phyloP scores from a whole-genome alignment of 2,888 invertebrate genomes.

The Meghimatium bilineatum region DNA sequence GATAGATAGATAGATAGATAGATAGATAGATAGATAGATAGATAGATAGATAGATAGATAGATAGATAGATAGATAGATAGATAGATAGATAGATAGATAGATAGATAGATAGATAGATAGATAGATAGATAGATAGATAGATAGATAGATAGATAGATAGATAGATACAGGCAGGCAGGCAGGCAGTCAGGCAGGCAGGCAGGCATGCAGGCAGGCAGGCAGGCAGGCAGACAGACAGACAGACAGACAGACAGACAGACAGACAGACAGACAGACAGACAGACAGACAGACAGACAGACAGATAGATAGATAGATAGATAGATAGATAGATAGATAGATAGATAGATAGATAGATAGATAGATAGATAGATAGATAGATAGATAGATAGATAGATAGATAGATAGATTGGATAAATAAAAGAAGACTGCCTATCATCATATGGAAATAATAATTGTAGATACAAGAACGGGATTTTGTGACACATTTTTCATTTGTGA shows the following conservation, averaged over 20 bases:
- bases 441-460: too few relatives aligned
- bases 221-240: too few relatives aligned
- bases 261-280: not conserved
- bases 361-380: not conserved
- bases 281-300: too few relatives aligned
- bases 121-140: not conserved
- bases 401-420: not conserved
- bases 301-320: too few relatives aligned
- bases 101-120: conserved; percentile 3
- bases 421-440: too few relatives aligned
- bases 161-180: too few relatives aligned
- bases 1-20: not conserved
- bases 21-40: conserved; percentile 20
- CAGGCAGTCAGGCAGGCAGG: too few relatives aligned
- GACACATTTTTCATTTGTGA: too few relatives aligned
- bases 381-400: not conserved
- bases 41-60: not conserved
- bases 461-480: too few relatives aligned
- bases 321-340: not conserved
- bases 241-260: too few relatives aligned
- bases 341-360: not conserved
- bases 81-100: conserved; percentile 10
- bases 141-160: not conserved
- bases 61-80: not conserved
- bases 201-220: too few relatives aligned